Conservation (phyloP, 2,888 invertebrate genomes). For the Theodoxus fluviatilis region DNA sequence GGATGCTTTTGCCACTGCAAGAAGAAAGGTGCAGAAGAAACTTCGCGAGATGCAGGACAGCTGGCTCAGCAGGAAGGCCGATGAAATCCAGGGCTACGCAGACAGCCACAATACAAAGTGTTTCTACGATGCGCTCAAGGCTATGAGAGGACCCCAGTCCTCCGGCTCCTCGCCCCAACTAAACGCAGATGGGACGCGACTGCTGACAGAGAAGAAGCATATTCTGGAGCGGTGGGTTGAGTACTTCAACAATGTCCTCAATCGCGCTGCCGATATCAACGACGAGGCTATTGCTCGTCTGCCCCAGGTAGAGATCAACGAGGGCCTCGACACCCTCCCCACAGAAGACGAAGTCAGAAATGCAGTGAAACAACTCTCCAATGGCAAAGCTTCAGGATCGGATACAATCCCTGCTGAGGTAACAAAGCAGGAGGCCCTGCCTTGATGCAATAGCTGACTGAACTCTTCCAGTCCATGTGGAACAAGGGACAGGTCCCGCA, state of each 20-base stretch:
- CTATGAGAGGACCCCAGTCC: constrained; percentile 22
- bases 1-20: too few relatives aligned
- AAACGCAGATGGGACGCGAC: constrained; percentile 21
- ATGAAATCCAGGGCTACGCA: too few relatives aligned
- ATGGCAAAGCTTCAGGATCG: constrained; percentile 27
- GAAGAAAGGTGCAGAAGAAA: too few relatives aligned
- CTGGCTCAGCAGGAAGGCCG: too few relatives aligned
- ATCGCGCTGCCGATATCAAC: constrained; percentile 9
- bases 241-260: constrained; percentile 27
- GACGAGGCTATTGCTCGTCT: constrained; percentile 12
- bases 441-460: constrained; percentile 19
- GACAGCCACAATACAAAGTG: constrained; percentile 22
- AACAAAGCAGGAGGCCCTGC: constrained; percentile 23
- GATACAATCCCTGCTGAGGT: constrained; percentile 32
- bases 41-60: too few relatives aligned
- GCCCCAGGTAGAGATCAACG: constrained; percentile 1
- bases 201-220: constrained; percentile 23
- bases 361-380: constrained; percentile 18
- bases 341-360: not conserved
- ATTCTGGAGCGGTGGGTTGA: constrained; percentile 29
- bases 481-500: constrained; percentile 27
- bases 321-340: not conserved
- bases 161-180: constrained; percentile 25
- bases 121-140: constrained; percentile 26
- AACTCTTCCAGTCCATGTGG: constrained; percentile 23